phyloP scores from a whole-genome alignment of 2,113 vertebrate genomes.

The Protobothrops flavoviridis region DNA sequence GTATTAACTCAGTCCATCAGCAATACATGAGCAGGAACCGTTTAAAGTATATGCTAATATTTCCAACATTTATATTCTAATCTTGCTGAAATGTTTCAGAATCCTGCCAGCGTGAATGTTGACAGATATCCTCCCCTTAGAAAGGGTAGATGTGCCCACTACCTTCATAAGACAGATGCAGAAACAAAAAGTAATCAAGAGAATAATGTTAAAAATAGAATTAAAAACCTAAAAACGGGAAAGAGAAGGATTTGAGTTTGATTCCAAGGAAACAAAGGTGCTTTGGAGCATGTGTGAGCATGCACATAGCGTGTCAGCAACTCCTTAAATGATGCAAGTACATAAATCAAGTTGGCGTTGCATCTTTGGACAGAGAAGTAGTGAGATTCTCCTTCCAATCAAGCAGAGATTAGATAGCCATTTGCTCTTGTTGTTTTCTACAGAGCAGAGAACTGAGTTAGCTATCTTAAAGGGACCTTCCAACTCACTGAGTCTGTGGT shows the following conservation, averaged over 20 bases:
- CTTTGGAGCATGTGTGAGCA: background rate
- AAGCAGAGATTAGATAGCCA: background rate
- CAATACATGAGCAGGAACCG: background rate
- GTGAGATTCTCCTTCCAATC: background rate
- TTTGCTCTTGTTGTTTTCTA: background rate
- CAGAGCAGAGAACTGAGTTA: background rate
- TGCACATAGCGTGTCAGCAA: background rate
- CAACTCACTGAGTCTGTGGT: background rate
- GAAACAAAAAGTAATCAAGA: constrained; percentile 32
- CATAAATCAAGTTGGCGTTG: background rate
- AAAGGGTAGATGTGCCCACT: constrained; percentile 20
- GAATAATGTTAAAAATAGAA: background rate
- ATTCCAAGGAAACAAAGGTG: background rate
- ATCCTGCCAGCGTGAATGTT: constrained; percentile 12
- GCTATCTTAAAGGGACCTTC: background rate
- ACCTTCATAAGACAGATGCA: constrained; percentile 21
- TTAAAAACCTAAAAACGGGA: background rate
- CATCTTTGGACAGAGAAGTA: background rate
- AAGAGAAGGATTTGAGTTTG: background rate
- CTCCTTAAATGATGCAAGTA: background rate
- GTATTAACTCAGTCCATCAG: background rate
- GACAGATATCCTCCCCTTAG: constrained; percentile 28
- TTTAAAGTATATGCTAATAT: background rate
- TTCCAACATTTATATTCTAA: background rate
- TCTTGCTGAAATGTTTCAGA: background rate